Base-by-base conservation (phyloP, 2,797 vertebrate species). In the Pseudomugil gertrudae region DNA sequence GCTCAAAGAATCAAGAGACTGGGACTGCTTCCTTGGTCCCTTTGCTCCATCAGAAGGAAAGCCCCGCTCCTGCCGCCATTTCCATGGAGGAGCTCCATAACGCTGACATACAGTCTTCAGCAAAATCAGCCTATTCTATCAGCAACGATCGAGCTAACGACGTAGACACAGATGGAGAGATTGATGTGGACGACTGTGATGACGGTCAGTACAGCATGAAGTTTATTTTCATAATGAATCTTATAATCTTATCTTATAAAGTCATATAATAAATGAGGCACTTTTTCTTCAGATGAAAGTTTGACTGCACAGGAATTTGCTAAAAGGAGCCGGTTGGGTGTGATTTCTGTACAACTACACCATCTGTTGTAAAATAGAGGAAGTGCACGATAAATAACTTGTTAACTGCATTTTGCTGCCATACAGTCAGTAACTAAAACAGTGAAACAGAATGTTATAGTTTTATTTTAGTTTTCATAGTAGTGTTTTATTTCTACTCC, bases 171-270 rank as follows among this genome's bases (percentile, higher is more conserved):
- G 97, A 98, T 23, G 95, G 95, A 1, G 97, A 99, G 88, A 97
- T 98, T 0, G 96, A 99, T 63, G 96, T 98, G 35, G 97, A 98
- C 70, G 95, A 95, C 84, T 94, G 94, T 81, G 96, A 97, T 83
- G 96, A 98, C 63, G 92, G 98, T 99, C 78, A 95, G 95, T 94
- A 74, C 13, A 21, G n/a, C n/a, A 47, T 47, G 43, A 21, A 47
- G 43, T 21, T 47, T 8, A 47, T 47, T 43, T 43, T 29, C 3
- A 3, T 29, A 29, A 29, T 29, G 3, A 29, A 29, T 29, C 29
- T 29, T 29, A 29, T 29, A 29, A 29, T 29, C 3, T 29, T 29
- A 29, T 29, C 29, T 29, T 29, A 29, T 29, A 29, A 29, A 29
- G 29, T 29, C 29, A 3, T 29, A 5, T 29, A 29, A 29, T 29